Conservation (phyloP, 2,113 vertebrate genomes). For the Ammodytes marinus region DNA sequence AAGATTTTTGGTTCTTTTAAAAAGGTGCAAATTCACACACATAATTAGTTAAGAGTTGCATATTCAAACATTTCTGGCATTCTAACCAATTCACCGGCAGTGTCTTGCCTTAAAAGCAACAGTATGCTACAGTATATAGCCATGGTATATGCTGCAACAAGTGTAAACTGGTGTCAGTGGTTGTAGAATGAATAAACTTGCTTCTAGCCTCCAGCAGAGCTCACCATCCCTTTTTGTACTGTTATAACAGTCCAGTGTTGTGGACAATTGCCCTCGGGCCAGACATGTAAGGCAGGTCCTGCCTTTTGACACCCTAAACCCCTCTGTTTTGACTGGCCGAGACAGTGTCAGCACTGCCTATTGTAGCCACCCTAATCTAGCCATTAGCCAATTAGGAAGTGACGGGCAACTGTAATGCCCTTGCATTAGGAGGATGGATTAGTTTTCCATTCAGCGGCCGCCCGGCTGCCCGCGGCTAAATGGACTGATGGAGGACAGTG, state of each 20-base stretch:
- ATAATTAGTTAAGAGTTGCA: too few species aligned
- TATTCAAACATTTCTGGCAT: too few species aligned
- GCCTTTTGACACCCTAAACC: slow-evolving; percentile 62
- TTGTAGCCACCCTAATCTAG: slow-evolving; percentile 82
- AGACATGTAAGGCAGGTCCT: background rate
- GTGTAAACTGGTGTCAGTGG: background rate
- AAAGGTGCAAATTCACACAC: too few species aligned
- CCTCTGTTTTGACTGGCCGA: slow-evolving; percentile 67
- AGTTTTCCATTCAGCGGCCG: slow-evolving; percentile 70
- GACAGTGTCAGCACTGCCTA: slow-evolving; percentile 75
- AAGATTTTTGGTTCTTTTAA: too few species aligned
- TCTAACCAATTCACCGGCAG: too few species aligned
- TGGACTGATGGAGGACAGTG: slow-evolving; percentile 51
- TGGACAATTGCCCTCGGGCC: slow-evolving; percentile 29
- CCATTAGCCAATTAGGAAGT: slow-evolving; percentile 86
- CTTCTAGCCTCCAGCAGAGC: background rate
- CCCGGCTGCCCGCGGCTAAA: slow-evolving; percentile 57
- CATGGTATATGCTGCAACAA: background rate
- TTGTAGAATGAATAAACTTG: background rate
- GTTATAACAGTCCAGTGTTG: slow-evolving; percentile 15
- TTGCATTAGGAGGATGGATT: slow-evolving; percentile 79
- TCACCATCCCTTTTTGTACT: background rate
- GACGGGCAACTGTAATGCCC: slow-evolving; percentile 73
- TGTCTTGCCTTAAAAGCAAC: background rate
- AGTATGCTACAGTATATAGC: too few species aligned